A percentile compares a stretch with the other conserved stretches of the same genome.
Conservation (phyloP, 2,888 invertebrate species). For the Limnephilus auricula region DNA sequence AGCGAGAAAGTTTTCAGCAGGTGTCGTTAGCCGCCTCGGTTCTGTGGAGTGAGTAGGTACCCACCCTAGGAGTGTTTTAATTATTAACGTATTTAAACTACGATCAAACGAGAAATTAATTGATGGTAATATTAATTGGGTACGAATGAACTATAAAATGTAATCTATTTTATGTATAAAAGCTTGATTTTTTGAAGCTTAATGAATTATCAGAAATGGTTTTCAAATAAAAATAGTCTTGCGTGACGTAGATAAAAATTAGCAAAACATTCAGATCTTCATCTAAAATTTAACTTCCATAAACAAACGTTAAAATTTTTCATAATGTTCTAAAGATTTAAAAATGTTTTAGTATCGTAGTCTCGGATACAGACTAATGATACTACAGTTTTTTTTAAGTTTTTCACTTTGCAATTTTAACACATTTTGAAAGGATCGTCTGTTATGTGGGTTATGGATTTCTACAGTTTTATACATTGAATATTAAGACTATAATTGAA, state of each 20-base stretch:
- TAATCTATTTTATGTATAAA: background rate
- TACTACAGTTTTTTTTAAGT: no score
- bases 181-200: background rate
- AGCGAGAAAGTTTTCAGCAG: conserved; percentile 43
- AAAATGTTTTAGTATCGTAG: no score
- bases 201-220: background rate
- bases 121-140: background rate
- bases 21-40: conserved; percentile 11
- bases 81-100: conserved; percentile 20
- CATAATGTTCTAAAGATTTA: no score
- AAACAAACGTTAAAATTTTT: no score
- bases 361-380: no score
- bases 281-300: no score
- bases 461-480: no score
- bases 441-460: no score
- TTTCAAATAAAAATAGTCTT: background rate
- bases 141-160: background rate
- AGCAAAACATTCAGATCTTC: background rate
- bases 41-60: background rate
- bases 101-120: conserved; percentile 27
- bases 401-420: no score
- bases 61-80: background rate
- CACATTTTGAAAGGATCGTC: no score
- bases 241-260: background rate
- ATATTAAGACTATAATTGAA: no score